phyloP scores from a whole-genome alignment of 2,797 vertebrate genomes.

The Neosilurus mollespiculum region DNA sequence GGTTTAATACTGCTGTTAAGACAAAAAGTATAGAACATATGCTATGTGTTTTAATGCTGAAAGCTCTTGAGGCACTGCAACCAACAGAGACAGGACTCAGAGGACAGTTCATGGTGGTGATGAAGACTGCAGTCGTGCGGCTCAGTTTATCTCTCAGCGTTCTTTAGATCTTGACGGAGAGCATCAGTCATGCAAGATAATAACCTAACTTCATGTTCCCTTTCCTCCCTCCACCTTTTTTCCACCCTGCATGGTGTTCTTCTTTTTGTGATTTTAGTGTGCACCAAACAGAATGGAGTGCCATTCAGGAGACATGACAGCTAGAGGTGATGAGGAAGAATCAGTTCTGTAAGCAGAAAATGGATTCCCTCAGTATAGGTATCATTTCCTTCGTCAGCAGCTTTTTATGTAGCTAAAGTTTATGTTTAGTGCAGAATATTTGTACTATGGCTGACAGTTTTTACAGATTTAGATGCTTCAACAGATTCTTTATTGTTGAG shows the following conservation, averaged over 20 bases:
- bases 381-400: not conserved
- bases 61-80: conserved; percentile 14
- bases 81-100: conserved; percentile 10
- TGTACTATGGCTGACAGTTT: not conserved
- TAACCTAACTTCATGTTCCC: conserved; percentile 6
- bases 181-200: conserved; percentile 32
- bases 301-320: conserved; percentile 26
- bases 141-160: conserved; percentile 34
- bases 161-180: conserved; percentile 25
- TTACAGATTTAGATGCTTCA: conserved; percentile 7
- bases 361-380: conserved; percentile 1
- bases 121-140: conserved; percentile 35
- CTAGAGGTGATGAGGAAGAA: conserved; percentile 17
- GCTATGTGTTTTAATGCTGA: conserved; percentile 38
- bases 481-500: not conserved
- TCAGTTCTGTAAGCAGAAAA: conserved; percentile 18
- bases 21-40: conserved; percentile 38
- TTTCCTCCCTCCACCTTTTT: not conserved
- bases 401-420: conserved; percentile 13
- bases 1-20: conserved; percentile 68
- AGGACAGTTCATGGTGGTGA: conserved; percentile 27
- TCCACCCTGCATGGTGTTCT: conserved; percentile 1
- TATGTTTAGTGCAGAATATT: conserved; percentile 13
- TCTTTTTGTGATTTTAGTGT: conserved; percentile 31
- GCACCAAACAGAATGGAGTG: conserved; percentile 23